A percentile compares a stretch with the other conserved stretches of the same genome.
Evolutionary conservation across 2,888 invertebrate species (phyloP).

Genomic region (Lycia hirtaria): DNA sequence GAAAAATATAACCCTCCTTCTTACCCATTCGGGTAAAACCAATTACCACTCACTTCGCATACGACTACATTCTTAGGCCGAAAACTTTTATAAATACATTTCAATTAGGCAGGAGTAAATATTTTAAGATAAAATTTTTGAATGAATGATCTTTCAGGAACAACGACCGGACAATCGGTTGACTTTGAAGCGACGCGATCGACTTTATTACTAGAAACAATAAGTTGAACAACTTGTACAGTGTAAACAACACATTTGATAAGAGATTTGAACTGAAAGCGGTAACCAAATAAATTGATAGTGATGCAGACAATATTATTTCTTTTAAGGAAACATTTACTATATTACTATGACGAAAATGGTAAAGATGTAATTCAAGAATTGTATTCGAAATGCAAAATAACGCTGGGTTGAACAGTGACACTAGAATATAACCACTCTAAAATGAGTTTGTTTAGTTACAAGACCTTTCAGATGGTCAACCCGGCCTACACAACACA

Average conservation of each 20-base stretch:
- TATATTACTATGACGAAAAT: neutral
- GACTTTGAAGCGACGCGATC: conserved; percentile 3
- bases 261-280: neutral
- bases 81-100: conserved; percentile 30
- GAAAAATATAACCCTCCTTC: no score
- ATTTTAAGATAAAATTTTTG: neutral
- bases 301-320: neutral
- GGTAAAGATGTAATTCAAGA: no score
- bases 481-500: no score
- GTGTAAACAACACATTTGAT: neutral
- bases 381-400: no score
- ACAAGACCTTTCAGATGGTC: no score
- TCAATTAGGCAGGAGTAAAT: conserved; percentile 17
- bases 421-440: no score
- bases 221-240: conserved; percentile 10
- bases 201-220: conserved; percentile 3
- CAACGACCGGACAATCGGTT: conserved; percentile 9
- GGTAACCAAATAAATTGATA: neutral
- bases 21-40: no score
- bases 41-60: conserved; percentile 26
- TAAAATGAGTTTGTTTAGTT: no score
- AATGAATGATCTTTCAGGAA: conserved; percentile 5
- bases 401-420: no score
- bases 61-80: conserved; percentile 23
- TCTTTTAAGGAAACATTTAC: neutral